Evolutionary conservation across 2,113 vertebrate species (phyloP).

Genomic region (Clarias macrocephalus): DNA sequence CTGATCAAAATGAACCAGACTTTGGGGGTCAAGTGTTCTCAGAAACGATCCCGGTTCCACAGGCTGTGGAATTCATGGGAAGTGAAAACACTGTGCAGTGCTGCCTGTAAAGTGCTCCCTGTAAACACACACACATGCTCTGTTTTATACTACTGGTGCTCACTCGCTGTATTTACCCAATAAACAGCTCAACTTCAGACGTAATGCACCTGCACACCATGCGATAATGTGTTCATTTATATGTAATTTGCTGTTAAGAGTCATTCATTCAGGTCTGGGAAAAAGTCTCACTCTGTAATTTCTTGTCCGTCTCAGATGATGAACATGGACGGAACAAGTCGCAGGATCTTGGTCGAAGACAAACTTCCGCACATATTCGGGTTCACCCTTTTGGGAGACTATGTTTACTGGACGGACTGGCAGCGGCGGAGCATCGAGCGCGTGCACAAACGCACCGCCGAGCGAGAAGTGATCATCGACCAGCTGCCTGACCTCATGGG

Average conservation of each 20-base stretch:
- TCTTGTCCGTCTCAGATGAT: conserved; percentile 76
- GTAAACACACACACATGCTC: background rate
- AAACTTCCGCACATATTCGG: conserved; percentile 97
- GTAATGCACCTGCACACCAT: background rate
- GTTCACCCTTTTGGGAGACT: conserved; percentile 91
- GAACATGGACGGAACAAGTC: conserved; percentile 83
- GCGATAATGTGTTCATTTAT: background rate
- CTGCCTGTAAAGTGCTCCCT: background rate
- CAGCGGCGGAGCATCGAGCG: conserved; percentile 94
- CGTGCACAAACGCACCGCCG: conserved; percentile 81
- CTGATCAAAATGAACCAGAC: no score
- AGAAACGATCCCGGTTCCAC: background rate
- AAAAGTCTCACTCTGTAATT: background rate
- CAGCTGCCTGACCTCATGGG: conserved; percentile 97
- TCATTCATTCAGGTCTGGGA: background rate
- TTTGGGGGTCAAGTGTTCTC: no score
- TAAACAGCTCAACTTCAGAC: background rate
- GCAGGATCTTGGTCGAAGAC: conserved; percentile 88
- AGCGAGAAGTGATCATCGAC: conserved; percentile 91
- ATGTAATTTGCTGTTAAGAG: background rate
- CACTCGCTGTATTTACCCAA: background rate
- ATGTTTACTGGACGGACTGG: conserved; percentile 99
- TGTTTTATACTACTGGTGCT: background rate
- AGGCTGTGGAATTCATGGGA: conserved; percentile 12
- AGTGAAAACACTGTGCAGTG: conserved; percentile 7